Base-by-base conservation (phyloP, 2,113 vertebrate species). In the Todiramphus saurophagus region DNA sequence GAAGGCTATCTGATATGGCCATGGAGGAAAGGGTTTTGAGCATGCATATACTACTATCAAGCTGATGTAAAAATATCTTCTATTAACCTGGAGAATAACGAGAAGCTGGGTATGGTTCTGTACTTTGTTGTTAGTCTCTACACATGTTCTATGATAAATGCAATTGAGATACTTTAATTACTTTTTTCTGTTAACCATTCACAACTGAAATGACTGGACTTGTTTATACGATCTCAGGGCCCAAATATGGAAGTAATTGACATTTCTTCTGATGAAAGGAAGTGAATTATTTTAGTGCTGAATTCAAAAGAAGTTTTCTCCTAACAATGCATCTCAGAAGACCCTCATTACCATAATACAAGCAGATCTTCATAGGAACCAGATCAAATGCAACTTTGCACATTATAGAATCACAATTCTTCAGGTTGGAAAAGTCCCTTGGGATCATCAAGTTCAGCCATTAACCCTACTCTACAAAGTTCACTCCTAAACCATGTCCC, bases 341-440 rank as follows among this genome's bases (percentile, higher is more conserved):
- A 44, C 62, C 78, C 74, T 91, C 66, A 97, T 94, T 95, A 91
- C 64, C 86, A 91, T 92, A 92, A 96, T 53, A 73, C 60, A 91
- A 87, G 74, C 93, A 91, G 78, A 72, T 28, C 70, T 72, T 91
- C 55, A 73, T 86, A 94, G 72, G 77, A 94, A 94, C 0, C 69
- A 81, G 43, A 95, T 73, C 95, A 91, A 96, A 77, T 91, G 83
- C 86, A 93, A 70, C 67, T 96, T 81, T 96, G 90, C 82, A 66
- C 77, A 21, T 80, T 55, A 43, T 43, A 43, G 43, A 43, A 43
- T 43, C 43, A 43, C 15, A 43, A 43, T 43, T 14, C 15, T 43
- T 43, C 43, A 43, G 43, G 43, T 43, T 43, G 43, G 43, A 43
- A 43, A 16, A 43, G 43, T 16, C 43, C 43, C 43, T 43, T 15